Conservation (phyloP, 2,113 vertebrate genomes). For the Vireo altiloquus region DNA sequence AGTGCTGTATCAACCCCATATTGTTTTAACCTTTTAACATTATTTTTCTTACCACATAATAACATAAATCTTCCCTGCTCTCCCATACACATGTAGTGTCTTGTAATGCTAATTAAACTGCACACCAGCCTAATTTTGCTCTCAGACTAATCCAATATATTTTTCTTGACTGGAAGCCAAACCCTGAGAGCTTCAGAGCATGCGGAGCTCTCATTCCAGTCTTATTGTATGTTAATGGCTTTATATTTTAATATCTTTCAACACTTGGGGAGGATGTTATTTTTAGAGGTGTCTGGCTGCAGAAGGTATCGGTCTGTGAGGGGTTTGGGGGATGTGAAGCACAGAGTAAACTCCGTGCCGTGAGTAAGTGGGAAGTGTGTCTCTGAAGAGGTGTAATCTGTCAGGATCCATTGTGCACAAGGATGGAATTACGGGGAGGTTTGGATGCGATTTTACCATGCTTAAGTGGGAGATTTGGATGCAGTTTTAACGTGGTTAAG, state of each 20-base stretch:
- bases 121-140: slow-evolving; percentile 29
- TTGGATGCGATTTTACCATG: background rate
- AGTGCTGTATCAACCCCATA: background rate
- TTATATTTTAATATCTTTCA: slow-evolving; percentile 49
- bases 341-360: accelerated
- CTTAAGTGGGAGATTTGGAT: background rate
- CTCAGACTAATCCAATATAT: slow-evolving; percentile 44
- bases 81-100: slow-evolving; percentile 48
- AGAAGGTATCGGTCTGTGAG: background rate
- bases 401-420: background rate
- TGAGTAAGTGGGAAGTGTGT: background rate
- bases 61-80: slow-evolving; percentile 46
- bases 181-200: slow-evolving; percentile 8
- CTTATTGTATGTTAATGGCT: slow-evolving; percentile 41
- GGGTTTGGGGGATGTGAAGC: background rate
- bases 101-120: slow-evolving; percentile 64
- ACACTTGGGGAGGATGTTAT: slow-evolving; percentile 13
- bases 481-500: background rate
- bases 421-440: background rate
- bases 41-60: background rate
- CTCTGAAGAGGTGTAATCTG: background rate
- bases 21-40: slow-evolving; percentile 39
- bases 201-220: background rate
- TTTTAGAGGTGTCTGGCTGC: slow-evolving; percentile 46
- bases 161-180: slow-evolving; percentile 59